These are phyloP conservation scores for Exephanes ischioxanthus DNA, from an alignment of 2,888 invertebrate genomes.

Conservation along the genomic window DNA sequence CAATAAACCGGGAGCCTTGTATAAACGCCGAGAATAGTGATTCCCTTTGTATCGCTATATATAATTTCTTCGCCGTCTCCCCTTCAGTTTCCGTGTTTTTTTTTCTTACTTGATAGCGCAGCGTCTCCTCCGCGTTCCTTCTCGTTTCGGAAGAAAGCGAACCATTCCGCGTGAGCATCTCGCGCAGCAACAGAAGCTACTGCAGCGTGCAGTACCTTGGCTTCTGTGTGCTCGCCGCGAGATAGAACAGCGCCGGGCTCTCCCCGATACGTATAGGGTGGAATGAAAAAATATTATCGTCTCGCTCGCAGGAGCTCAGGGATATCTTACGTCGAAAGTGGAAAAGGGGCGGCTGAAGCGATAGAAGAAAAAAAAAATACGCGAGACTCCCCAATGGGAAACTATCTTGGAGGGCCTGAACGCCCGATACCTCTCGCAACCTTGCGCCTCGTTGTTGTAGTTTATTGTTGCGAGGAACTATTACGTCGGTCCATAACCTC, in stretches of 20 bases:
- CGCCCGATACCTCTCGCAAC: slow-evolving; percentile 41
- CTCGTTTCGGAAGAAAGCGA: slow-evolving; percentile 52
- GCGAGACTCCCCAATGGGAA: slow-evolving; percentile 47
- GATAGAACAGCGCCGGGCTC: slow-evolving; percentile 16
- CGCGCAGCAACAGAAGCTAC: slow-evolving; percentile 25
- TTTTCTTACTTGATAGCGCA: slow-evolving; percentile 3
- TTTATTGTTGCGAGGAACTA: slow-evolving; percentile 2
- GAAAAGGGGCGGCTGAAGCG: slow-evolving; percentile 11
- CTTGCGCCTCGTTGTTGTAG: slow-evolving; percentile 17
- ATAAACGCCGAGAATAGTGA: slow-evolving; percentile 51
- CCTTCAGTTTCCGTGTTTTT: not conserved
- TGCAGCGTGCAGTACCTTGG: slow-evolving; percentile 3
- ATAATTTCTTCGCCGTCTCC: slow-evolving; percentile 26
- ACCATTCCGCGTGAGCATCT: slow-evolving; percentile 36
- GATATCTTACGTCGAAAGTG: slow-evolving; percentile 18
- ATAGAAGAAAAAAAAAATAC: slow-evolving; percentile 14
- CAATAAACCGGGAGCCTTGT: slow-evolving; percentile 42
- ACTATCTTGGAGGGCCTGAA: slow-evolving; percentile 43
- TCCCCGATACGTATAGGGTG: slow-evolving; percentile 8
- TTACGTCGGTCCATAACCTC: not conserved
- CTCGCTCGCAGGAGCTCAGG: slow-evolving; percentile 22
- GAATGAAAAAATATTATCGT: slow-evolving; percentile 66
- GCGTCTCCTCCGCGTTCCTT: slow-evolving; percentile 35
- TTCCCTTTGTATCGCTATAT: slow-evolving; percentile 32
- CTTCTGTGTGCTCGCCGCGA: slow-evolving; percentile 21